Base-by-base conservation (phyloP, 2,888 invertebrate species). In the Phyllotreta cruciferae region DNA sequence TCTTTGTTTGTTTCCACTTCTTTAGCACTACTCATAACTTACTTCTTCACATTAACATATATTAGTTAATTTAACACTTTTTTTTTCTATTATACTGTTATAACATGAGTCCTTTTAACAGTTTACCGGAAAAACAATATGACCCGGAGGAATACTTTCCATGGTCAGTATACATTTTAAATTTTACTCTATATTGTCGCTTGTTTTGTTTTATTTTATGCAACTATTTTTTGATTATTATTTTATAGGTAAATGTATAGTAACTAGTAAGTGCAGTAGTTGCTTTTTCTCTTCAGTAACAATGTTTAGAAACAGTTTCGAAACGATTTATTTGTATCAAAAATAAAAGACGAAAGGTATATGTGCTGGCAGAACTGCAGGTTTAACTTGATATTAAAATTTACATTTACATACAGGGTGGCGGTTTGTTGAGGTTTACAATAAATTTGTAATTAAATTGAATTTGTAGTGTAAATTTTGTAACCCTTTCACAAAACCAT, bases 111-210 rank as follows among this genome's bases (percentile, higher is more conserved):
- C 56, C 61, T 64, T 84, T 87, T 72, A 78, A 79, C 80, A 90
- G 90, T 89, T 88, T 87, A 86, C 88, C 89, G 89, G 90, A 90
- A 86, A 90, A 90, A 85, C 81, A 84, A 75, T 86, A 85, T 84
- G 89, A 89, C 82, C 85, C 86, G 81, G 86, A 90, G 88, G 90
- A 89, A 83, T 89, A 87, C 86, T 86, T 88, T 82, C 90, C 90
- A 87, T 90, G 90, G 90, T 90, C 88, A 88, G 90, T 90, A 90
- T 68, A 62, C 52, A 85, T 78, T 74, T 73, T 68, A 68, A 64
- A 11, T 67, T 62, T 67, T 64, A 49, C 36, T 58, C 49, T 58
- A 57, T 39, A 37, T 54, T 50, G 8, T 60, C 24, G 24, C 24
- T 24, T 24, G 24, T 24, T 24, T 24, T 24, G 4, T 24, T 24